Conservation (phyloP, 2,113 vertebrate species). For the Thamnophis sirtalis region DNA sequence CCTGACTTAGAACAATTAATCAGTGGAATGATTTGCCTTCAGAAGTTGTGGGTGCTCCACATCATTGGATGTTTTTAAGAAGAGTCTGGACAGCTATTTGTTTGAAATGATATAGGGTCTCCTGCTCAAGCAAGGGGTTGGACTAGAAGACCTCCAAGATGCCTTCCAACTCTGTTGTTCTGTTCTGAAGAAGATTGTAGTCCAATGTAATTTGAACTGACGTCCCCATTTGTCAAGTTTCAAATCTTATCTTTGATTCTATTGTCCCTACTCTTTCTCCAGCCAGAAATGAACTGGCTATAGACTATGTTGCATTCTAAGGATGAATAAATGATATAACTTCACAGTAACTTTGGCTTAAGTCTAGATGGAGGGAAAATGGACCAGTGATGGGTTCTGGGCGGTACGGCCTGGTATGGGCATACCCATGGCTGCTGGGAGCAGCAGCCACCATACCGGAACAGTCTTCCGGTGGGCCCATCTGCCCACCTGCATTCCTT, state of each 20-base stretch:
- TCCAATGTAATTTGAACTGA: background rate
- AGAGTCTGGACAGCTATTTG: background rate
- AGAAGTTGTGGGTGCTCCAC: background rate
- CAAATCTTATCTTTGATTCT: background rate
- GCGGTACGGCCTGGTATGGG: too few species aligned
- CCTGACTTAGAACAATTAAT: background rate
- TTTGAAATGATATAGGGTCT: background rate
- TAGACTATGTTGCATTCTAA: conserved; percentile 15
- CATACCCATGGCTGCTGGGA: too few species aligned
- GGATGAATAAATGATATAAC: background rate
- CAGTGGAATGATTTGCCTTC: background rate
- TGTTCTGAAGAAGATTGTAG: background rate
- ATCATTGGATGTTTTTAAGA: background rate
- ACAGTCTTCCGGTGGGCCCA: too few species aligned
- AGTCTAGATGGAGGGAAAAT: background rate
- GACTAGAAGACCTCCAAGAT: background rate
- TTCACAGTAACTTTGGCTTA: background rate
- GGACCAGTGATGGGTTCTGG: too few species aligned
- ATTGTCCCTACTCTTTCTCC: background rate
- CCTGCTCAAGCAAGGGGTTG: background rate
- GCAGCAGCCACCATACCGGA: too few species aligned
- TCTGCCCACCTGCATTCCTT: too few species aligned
- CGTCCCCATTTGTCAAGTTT: background rate
- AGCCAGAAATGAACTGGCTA: conserved; percentile 12
- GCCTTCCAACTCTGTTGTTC: background rate